Percentiles rank a stretch among this genome's conserved stretches.
phyloP scores from a whole-genome alignment of 2,113 vertebrate genomes.

The Atlantisia rogersi region DNA sequence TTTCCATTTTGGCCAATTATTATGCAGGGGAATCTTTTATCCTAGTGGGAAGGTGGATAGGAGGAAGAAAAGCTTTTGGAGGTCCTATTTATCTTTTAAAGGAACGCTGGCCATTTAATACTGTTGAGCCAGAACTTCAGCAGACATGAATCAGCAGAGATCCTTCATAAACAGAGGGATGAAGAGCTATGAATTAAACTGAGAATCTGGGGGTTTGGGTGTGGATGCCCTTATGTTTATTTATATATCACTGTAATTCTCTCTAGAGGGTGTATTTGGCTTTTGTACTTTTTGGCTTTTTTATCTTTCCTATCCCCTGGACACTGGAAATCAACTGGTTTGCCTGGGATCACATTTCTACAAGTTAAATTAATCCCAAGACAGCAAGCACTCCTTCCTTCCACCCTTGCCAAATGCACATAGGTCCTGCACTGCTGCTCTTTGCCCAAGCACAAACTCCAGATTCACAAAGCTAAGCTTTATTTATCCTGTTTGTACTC shows the following conservation, averaged over 20 bases:
- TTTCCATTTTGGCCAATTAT: constrained; percentile 52
- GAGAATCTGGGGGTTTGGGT: neutral
- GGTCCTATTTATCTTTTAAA: neutral
- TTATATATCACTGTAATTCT: neutral
- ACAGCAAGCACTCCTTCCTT: neutral
- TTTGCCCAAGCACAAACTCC: neutral
- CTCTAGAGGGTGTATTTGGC: neutral
- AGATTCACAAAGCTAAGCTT: neutral
- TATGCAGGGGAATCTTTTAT: constrained; percentile 35
- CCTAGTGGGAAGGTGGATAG: neutral
- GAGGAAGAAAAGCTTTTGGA: constrained; percentile 9
- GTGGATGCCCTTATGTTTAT: accelerated
- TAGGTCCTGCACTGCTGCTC: neutral
- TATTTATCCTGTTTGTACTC: neutral
- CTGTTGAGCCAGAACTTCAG: neutral
- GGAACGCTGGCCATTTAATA: neutral
- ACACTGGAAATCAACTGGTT: neutral
- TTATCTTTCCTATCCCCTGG: neutral
- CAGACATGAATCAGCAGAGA: neutral
- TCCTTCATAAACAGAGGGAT: neutral
- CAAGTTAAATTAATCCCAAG: neutral
- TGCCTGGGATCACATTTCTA: neutral
- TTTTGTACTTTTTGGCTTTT: neutral
- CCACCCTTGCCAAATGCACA: neutral
- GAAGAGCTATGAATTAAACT: neutral